Base-by-base conservation (phyloP, 2,797 vertebrate genomes). In the Gallinago nigripennis region DNA sequence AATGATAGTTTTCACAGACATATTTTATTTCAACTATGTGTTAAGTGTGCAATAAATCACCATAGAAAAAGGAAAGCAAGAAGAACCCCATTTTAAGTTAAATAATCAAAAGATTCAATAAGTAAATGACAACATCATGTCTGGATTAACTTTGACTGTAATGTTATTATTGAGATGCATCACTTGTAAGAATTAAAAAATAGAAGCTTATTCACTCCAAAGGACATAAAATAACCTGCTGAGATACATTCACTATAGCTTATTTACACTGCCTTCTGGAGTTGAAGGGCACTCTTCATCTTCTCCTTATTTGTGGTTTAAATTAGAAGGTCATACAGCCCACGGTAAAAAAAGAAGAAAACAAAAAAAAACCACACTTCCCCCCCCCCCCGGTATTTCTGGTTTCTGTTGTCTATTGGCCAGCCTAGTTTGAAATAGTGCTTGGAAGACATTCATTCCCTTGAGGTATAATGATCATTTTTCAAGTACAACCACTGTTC, bases 231-330 rank as follows among this genome's bases (percentile, higher is more conserved):
- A 66, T 33, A 68, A 54, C 21, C 46, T 76, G 45, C n/a, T 78
- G 17, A 81, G 9, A 20, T 64, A 6, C 20, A 4, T 64, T 57
- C 14, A 23, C 12, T 56, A 16, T 20, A 78, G 24, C 66, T 82
- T 90, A 16, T 83, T 88, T 83, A 54, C 73, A 43, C 19, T 82
- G 48, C 37, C 90, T 93, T 65, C 11, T 82, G 68, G 66, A 92
- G 17, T 31, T 73, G 64, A 90, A 86, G 83, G 24, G 9, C 5
- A 33, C 30, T 54, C 25, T 71, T 51, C 14, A 54, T 89, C 21
- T 20, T 95, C 63, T 72, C 11, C 33, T 77, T 92, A 48, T 65
- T 80, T 92, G n/a, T 64, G 65, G 28, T 89, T 94, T 95, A 87
- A 83, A 92, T 95, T 88, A 81, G 72, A 77, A 95, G 39, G 60